Evolutionary conservation across 2,888 invertebrate genomes (phyloP), one percentile per base, ranked within the genome.

Genomic region (Monochamus alternatus): DNA sequence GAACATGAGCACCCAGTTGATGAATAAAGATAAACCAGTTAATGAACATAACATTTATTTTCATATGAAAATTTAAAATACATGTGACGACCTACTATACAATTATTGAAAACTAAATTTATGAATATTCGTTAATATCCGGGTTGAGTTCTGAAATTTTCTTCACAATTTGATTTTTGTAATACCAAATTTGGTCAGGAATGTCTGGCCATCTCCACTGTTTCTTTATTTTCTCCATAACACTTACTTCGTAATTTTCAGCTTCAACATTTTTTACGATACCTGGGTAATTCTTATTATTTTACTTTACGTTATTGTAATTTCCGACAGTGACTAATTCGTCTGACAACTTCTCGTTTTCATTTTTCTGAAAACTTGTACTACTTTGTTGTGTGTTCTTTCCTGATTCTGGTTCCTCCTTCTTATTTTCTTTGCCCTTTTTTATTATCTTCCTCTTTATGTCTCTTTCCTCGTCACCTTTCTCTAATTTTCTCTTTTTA

Each of bases 161-260:
- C 58, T n/a, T 58, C 5, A 58, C 58, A 58, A 58, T 58, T 58
- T 58, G 58, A 58, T 3, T 22, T 58, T 14, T 58, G 47, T 3
- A 5, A 8, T 47, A 47, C 47, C 47, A 47, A 47, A 47, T 47
- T 47, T 47, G 47, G 47, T 47, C 47, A 47, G 47, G 47, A 58
- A 58, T 58, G 14, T 14, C 58, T 58, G 22, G 58, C 58, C 58
- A 58, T 14, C 14, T 58, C 58, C 58, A 58, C 8, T 58, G 58
- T 58, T 58, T 58, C 58, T 58, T 58, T 58, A 58, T 14, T 58
- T 58, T 58, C 3, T 58, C n/a, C 14, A 58, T 58, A 9, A 30
- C 58, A 14, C 58, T 58, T 58, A 58, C 8, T 58, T 58, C 58
- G 58, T 58, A 58, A 14, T 58, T 14, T 58, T 58, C 58, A 58